Evolutionary conservation across 64 coral and sea anemone species (phyloP).

Genomic region (Actinia tenebrosa): DNA sequence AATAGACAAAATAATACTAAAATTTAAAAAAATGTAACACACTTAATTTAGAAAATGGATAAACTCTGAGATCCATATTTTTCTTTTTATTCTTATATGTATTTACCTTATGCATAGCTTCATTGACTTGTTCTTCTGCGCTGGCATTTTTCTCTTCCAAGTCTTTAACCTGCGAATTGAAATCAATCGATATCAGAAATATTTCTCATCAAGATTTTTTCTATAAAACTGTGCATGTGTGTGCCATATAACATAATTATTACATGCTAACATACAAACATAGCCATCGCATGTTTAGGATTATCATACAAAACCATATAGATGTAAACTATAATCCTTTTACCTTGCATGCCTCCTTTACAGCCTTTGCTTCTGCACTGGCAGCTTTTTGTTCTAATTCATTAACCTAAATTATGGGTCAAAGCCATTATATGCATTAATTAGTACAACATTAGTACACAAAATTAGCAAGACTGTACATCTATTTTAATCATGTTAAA

Average conservation of each 20-base stretch:
- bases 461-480: background rate
- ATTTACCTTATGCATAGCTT: constrained; percentile 24
- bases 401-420: constrained; percentile 13
- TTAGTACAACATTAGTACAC: background rate
- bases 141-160: constrained; percentile 31
- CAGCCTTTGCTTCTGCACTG: background rate
- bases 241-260: background rate
- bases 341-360: background rate
- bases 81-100: too few species aligned
- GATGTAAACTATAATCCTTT: background rate
- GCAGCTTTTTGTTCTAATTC: constrained; percentile 21
- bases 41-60: too few species aligned
- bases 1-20: too few species aligned
- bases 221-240: background rate
- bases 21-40: too few species aligned
- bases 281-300: background rate
- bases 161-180: constrained; percentile 19
- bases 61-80: too few species aligned
- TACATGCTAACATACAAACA: background rate
- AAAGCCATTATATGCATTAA: too few species aligned
- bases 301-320: background rate
- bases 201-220: background rate
- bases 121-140: constrained; percentile 12
- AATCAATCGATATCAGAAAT: background rate
- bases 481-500: background rate